Percentiles rank a stretch among this genome's conserved stretches.
Evolutionary conservation across 2,888 invertebrate genomes (phyloP).

Genomic region (Conus canariensis): DNA sequence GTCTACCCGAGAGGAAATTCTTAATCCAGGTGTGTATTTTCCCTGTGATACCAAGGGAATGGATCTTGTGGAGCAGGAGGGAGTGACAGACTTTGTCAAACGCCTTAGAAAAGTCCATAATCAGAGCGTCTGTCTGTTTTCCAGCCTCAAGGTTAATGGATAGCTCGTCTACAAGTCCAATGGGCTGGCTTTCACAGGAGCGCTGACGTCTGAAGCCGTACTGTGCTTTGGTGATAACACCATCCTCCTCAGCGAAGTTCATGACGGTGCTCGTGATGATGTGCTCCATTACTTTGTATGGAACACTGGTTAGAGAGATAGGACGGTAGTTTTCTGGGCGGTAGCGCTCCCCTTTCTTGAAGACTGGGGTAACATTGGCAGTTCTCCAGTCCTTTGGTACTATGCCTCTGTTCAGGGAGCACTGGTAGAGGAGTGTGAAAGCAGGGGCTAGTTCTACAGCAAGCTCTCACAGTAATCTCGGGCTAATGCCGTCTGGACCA

Average conservation of each 20-base stretch:
- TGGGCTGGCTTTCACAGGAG: too few relatives aligned
- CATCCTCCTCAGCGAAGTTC: constrained; percentile 8
- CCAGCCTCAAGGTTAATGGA: too few relatives aligned
- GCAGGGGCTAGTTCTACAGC: constrained; percentile 12
- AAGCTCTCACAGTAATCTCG: constrained; percentile 5
- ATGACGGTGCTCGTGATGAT: neutral
- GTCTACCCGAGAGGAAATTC: too few relatives aligned
- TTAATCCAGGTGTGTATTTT: too few relatives aligned
- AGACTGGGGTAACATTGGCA: constrained; percentile 21
- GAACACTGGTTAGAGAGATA: constrained; percentile 4
- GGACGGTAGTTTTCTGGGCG: neutral
- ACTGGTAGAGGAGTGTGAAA: constrained; percentile 14
- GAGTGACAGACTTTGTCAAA: too few relatives aligned
- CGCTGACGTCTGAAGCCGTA: neutral
- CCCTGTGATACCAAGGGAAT: too few relatives aligned
- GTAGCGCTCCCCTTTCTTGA: neutral
- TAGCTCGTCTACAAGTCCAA: too few relatives aligned
- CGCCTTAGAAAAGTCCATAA: too few relatives aligned
- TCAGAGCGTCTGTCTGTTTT: too few relatives aligned
- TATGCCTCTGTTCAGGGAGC: neutral
- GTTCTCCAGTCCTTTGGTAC: constrained; percentile 9
- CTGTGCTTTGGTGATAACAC: constrained; percentile 3
- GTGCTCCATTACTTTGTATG: neutral
- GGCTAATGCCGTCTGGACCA: constrained; percentile 11
- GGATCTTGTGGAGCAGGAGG: too few relatives aligned